These are phyloP conservation scores for Acanthisitta chloris DNA, from an alignment of 2,113 vertebrate genomes.

Conservation along the genomic window DNA sequence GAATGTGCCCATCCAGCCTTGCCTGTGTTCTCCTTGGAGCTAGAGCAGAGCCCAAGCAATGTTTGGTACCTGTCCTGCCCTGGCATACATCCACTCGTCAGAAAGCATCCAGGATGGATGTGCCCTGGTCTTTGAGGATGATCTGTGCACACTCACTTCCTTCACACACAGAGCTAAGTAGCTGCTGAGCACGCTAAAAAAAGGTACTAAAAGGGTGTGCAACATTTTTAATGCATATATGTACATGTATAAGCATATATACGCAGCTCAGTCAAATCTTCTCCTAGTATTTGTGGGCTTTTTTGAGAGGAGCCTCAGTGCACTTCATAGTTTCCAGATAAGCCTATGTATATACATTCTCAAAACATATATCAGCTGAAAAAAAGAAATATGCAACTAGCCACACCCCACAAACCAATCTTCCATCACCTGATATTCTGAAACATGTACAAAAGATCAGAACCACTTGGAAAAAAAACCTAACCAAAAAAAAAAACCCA, in stretches of 20 bases:
- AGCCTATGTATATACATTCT: not conserved
- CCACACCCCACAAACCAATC: not conserved
- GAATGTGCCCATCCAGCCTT: not conserved
- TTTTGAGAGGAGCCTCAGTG: not conserved
- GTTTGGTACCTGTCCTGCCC: fast-evolving
- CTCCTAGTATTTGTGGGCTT: not conserved
- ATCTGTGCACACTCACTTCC: fast-evolving
- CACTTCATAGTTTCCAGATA: not conserved
- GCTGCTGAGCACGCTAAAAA: not conserved
- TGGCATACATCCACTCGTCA: not conserved
- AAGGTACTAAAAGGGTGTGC: not conserved
- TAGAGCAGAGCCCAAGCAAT: fast-evolving
- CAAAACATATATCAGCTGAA: not conserved
- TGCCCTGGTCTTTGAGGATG: not conserved
- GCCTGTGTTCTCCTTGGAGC: not conserved
- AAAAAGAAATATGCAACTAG: not conserved
- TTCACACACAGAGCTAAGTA: not conserved
- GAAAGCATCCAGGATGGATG: not conserved
- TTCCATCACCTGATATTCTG: not conserved
- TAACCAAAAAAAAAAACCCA: too few relatives aligned
- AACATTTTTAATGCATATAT: not conserved
- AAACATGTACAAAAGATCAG: not conserved
- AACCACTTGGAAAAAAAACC: fast-evolving
- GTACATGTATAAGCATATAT: too few relatives aligned
- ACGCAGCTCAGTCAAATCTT: fast-evolving